Base-by-base conservation (phyloP, 1,140 invertebrate species). In the Carposina sasakii region DNA sequence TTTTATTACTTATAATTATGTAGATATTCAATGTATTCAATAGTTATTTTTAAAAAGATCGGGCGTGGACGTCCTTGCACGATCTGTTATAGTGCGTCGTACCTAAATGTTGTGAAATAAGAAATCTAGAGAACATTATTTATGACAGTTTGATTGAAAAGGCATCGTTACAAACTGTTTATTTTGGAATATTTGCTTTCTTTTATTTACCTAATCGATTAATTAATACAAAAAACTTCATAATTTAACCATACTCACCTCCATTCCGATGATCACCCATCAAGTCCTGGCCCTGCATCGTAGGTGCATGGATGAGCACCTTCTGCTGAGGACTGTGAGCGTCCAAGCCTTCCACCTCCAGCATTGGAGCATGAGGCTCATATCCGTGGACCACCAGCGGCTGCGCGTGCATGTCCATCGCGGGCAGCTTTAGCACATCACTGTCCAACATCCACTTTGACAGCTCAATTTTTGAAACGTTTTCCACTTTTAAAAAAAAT, bases 291-390 rank as follows among this genome's bases (percentile, higher is more conserved):
- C 67, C 67, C 30, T 81, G 77, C 24, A 84, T 34, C 0, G 73
- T 72, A 0, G 76, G 76, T 1, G 76, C 76, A 42, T 83, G 79
- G 3, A 79, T 81, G 5, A 83, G 57, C 17, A 83, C 77, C 47
- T 83, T 83, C 52, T 83, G 79, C 54, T 83, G 79, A 28, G 79
- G 79, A 50, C 76, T 83, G 23, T 83, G 76, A 41, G 78, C 75
- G 43, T 83, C 79, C 45, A 83, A 39, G 16, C 76, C 79, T 40
- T 83, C 79, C 1, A 83, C 79, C 41, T 83, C 79, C 56, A 83
- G 28, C 23, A 83, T 44, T 0, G 79, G 76, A 4, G 79, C 77
- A 46, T 83, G 79, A 6, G 71, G 67, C 33, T 84, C 77, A 42
- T 84, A 84, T 13, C 72, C 71, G 43, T 81, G 79, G n/a, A 81